phyloP scores from a whole-genome alignment of 2,888 invertebrate species.

The Apamea monoglypha region DNA sequence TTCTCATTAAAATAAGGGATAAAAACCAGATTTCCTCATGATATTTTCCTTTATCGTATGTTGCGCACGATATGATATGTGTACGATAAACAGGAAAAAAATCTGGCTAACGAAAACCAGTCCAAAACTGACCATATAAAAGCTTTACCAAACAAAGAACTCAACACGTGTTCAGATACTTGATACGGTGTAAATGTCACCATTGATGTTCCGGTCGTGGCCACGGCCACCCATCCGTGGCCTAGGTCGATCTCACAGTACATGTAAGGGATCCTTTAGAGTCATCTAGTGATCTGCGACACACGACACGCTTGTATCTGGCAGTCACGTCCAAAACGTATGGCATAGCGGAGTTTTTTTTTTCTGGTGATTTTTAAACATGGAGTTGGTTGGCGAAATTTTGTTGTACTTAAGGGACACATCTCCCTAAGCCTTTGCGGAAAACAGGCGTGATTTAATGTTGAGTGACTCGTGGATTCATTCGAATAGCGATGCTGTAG shows the following conservation, averaged over 20 bases:
- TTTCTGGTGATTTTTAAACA: not conserved
- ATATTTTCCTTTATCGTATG: not conserved
- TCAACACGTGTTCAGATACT: conserved; percentile 43
- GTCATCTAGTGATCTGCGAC: conserved; percentile 44
- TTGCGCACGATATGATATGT: not conserved
- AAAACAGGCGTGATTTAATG: not conserved
- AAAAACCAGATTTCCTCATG: not conserved
- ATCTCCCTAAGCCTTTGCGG: not conserved
- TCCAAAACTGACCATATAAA: conserved; percentile 20
- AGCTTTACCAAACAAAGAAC: conserved; percentile 37
- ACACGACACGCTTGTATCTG: conserved; percentile 22
- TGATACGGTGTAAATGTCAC: conserved; percentile 49
- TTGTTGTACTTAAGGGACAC: not conserved
- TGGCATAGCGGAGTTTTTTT: not conserved
- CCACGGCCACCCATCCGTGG: conserved; percentile 47
- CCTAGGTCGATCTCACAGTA: conserved; percentile 38
- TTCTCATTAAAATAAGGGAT: not conserved
- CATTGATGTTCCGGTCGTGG: conserved; percentile 52
- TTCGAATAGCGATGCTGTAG: not conserved
- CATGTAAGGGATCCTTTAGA: conserved; percentile 44
- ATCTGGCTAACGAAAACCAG: not conserved
- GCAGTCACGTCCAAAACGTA: conserved; percentile 10
- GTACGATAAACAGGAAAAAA: not conserved
- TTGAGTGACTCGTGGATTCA: not conserved
- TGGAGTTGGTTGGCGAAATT: not conserved